These are phyloP conservation scores for Argynnis bischoffii DNA, from an alignment of 2,888 invertebrate species.

Conservation along the genomic window DNA sequence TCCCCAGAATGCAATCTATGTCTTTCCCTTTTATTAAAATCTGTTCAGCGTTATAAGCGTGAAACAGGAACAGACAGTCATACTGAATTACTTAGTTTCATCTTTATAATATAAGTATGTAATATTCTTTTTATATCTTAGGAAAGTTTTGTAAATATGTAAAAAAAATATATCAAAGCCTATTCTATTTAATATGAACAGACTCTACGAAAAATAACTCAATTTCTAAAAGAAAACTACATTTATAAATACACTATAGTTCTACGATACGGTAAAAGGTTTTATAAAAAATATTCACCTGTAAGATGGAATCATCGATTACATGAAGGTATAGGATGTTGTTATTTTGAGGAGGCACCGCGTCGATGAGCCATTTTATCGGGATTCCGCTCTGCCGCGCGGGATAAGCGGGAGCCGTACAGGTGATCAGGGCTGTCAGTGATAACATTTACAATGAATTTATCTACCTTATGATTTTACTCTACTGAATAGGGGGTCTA, in stretches of 20 bases:
- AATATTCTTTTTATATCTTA: too few species aligned
- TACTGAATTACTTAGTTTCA: too few species aligned
- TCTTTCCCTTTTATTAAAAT: too few species aligned
- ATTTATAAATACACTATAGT: background rate
- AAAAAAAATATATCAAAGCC: too few species aligned
- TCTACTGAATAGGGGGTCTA: background rate
- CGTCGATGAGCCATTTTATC: slow-evolving; percentile 57
- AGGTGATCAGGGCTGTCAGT: slow-evolving; percentile 35
- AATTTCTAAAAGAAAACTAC: background rate
- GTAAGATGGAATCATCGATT: slow-evolving; percentile 18
- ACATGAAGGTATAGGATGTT: slow-evolving; percentile 21
- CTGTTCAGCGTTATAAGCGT: too few species aligned
- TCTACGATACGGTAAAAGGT: slow-evolving; percentile 4
- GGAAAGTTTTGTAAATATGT: too few species aligned
- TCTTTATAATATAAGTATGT: too few species aligned
- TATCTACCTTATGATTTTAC: background rate
- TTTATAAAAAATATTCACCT: slow-evolving; percentile 13
- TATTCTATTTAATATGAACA: too few species aligned
- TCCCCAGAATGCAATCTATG: too few species aligned
- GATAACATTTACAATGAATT: background rate
- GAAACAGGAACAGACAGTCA: too few species aligned
- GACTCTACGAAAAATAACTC: background rate
- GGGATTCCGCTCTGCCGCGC: slow-evolving; percentile 53
- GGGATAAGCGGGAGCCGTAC: slow-evolving; percentile 45
- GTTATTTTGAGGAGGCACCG: slow-evolving; percentile 37